Percentiles rank a stretch among this genome's conserved stretches.
These are phyloP conservation scores for Latheticus oryzae DNA, from an alignment of 2,888 invertebrate genomes.

Conservation along the genomic window DNA sequence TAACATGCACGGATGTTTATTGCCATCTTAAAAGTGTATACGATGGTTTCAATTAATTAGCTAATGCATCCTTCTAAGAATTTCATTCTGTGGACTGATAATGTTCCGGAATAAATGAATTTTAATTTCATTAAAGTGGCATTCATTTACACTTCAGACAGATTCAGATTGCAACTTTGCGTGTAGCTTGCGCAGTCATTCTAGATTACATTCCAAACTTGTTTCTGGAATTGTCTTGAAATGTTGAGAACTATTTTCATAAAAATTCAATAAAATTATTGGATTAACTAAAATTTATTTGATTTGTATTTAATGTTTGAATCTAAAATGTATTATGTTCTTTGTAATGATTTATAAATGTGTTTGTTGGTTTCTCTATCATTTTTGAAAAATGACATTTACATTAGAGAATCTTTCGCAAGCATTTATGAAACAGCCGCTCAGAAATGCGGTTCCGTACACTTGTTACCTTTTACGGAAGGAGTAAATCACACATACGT, in stretches of 20 bases:
- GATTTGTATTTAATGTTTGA: too few species aligned
- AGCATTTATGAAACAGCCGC: constrained; percentile 46
- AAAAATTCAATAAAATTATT: too few species aligned
- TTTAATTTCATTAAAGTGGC: constrained; percentile 66
- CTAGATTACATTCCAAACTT: constrained; percentile 33
- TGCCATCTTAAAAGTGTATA: constrained; percentile 30
- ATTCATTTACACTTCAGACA: constrained; percentile 60
- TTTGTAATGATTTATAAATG: too few species aligned
- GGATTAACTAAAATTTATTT: too few species aligned
- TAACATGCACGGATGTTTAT: too few species aligned
- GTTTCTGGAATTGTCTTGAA: constrained; percentile 32
- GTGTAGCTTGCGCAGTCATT: constrained; percentile 49
- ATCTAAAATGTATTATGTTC: too few species aligned
- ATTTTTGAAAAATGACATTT: constrained; percentile 49
- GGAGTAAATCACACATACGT: constrained; percentile 59
- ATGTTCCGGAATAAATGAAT: constrained; percentile 65
- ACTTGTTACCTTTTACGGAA: constrained; percentile 52
- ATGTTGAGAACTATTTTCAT: constrained; percentile 21
- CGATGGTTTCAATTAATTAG: constrained; percentile 59
- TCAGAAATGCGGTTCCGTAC: constrained; percentile 43
- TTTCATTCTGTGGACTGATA: constrained; percentile 60
- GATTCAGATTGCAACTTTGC: constrained; percentile 63
- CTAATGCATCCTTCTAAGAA: constrained; percentile 64
- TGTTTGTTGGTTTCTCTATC: too few species aligned
- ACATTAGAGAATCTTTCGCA: constrained; percentile 51